Evolutionary conservation across 2,113 vertebrate species (phyloP).

Genomic region (Elephantulus edwardii): DNA sequence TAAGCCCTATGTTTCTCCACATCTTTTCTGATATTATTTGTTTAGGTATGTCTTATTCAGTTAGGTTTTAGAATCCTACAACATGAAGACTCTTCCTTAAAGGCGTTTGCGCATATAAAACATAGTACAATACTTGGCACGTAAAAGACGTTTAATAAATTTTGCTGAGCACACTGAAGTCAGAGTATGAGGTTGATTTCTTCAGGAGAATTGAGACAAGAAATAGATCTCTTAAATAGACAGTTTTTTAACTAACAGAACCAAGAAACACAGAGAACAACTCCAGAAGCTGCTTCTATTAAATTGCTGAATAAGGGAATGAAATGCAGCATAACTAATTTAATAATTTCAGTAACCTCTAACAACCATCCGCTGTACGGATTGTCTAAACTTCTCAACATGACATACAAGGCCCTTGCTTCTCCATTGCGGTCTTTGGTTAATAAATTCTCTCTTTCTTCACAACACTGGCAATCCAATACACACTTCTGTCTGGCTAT

Average conservation of each 20-base stretch:
- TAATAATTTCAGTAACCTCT: not conserved
- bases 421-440: not conserved
- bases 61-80: not conserved
- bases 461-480: not conserved
- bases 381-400: not conserved
- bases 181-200: slow-evolving; percentile 3
- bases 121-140: not conserved
- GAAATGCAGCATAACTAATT: slow-evolving; percentile 38
- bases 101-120: not conserved
- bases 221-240: slow-evolving; percentile 48
- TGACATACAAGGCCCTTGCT: not conserved
- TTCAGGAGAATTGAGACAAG: slow-evolving; percentile 7
- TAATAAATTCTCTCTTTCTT: not conserved
- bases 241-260: slow-evolving; percentile 50
- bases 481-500: too few species aligned
- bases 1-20: not conserved
- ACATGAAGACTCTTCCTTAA: not conserved
- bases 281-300: slow-evolving; percentile 13
- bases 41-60: not conserved
- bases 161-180: slow-evolving; percentile 20
- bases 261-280: slow-evolving; percentile 37
- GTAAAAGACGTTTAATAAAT: not conserved
- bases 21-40: not conserved
- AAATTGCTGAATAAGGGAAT: not conserved
- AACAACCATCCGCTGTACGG: not conserved